Evolutionary conservation across 2,888 invertebrate species (phyloP).

Genomic region (Galerucella nymphaeae): DNA sequence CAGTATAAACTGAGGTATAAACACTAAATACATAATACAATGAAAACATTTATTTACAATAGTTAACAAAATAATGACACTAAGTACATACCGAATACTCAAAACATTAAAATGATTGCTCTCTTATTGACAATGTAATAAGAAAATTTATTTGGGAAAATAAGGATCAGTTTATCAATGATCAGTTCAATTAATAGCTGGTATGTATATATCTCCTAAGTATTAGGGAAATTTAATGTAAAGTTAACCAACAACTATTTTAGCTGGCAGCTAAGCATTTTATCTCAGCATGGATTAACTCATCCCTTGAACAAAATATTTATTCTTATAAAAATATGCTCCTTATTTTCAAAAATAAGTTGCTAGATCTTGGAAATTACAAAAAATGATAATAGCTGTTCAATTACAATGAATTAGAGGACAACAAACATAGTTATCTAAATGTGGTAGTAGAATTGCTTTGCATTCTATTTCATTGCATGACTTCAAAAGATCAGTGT

Average conservation of each 20-base stretch:
- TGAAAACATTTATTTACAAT: background rate
- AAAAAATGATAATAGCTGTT: no score
- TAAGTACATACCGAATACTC: background rate
- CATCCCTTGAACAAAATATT: background rate
- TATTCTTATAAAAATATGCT: background rate
- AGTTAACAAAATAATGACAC: constrained; percentile 1
- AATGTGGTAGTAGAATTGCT: no score
- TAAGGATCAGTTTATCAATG: background rate
- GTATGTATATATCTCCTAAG: background rate
- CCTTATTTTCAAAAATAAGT: background rate
- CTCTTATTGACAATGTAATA: background rate
- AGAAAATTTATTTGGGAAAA: background rate
- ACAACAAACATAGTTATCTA: no score
- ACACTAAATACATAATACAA: no score
- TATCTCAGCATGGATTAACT: background rate
- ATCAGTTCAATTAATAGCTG: constrained; percentile 1
- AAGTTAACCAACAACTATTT: background rate
- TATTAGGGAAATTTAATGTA: constrained; percentile 1
- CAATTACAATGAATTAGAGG: no score
- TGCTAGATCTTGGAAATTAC: no score
- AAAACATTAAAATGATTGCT: constrained; percentile 1
- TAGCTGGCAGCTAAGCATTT: constrained; percentile 2
- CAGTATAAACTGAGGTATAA: no score
- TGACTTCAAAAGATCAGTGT: no score
- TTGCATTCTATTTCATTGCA: no score